Base-by-base conservation (phyloP, 1,140 invertebrate genomes). In the Drosophila asahinai region DNA sequence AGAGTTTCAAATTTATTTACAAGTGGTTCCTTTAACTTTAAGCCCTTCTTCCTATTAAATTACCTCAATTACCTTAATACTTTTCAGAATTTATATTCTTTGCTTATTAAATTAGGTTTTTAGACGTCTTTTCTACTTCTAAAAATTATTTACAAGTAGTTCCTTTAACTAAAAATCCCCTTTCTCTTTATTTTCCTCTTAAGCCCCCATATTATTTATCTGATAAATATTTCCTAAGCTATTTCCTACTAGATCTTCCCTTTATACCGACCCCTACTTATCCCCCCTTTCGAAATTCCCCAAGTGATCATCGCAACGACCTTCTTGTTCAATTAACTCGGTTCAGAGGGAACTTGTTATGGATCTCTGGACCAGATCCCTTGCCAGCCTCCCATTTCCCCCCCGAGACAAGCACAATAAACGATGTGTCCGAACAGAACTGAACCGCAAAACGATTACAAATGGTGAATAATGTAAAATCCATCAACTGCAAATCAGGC, bases 401-500 rank as follows among this genome's bases (percentile, higher is more conserved):
- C 15, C 63, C n/a, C 14, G 15, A 25, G 70, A 57, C 65, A 61
- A 70, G 45, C 68, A 75, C 58, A 82, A 82, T 55, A 79, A 72
- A 70, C 76, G 72, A 71, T 59, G 65, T 71, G 66, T 79, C 59
- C 65, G 40, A 77, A 61, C 74, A 77, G 54, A 77, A 77, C 54
- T 51, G 71, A 78, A 62, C 75, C 57, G 64, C 63, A 61, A 78
- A 77, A 77, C 76, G 75, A 78, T 77, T 67, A 77, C 74, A 77
- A 76, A 76, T 59, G 63, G 64, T 79, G 68, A 72, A 67, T 81
- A 90, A 82, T 90, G 86, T 77, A 70, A 73, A 81, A 89, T 90
- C 65, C 86, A 90, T 90, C 86, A 90, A 83, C 78, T 67, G 67
- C 66, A 84, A 82, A 86, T 81, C 76, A 68, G 78, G 67, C 64